phyloP scores from a whole-genome alignment of 2,888 invertebrate genomes.

The Ophraella communa region DNA sequence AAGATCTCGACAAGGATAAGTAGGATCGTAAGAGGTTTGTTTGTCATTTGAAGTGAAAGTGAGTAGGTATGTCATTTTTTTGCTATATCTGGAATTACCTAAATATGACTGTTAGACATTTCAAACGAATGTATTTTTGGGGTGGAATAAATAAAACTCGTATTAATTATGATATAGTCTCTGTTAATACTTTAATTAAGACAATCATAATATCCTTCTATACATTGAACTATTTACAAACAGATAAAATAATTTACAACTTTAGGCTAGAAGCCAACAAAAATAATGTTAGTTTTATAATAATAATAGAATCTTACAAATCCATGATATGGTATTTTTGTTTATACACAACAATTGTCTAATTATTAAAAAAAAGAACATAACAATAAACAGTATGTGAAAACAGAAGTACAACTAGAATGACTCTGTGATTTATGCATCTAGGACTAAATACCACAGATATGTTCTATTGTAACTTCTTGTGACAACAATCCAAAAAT shows the following conservation, averaged over 20 bases:
- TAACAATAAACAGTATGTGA: constrained; percentile 54
- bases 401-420: constrained; percentile 44
- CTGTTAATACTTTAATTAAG: constrained; percentile 62
- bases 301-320: constrained; percentile 55
- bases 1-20: too few species aligned
- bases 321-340: constrained; percentile 58
- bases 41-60: too few species aligned
- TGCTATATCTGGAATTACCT: too few species aligned
- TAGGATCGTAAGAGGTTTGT: too few species aligned
- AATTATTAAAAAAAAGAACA: constrained; percentile 49
- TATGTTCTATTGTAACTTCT: not conserved
- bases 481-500: not conserved
- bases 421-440: constrained; percentile 20
- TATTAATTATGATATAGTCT: constrained; percentile 51
- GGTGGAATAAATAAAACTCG: constrained; percentile 28
- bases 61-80: too few species aligned
- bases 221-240: constrained; percentile 64
- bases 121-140: too few species aligned
- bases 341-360: constrained; percentile 59
- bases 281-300: constrained; percentile 53
- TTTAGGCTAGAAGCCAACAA: constrained; percentile 53
- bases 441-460: constrained; percentile 1
- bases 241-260: constrained; percentile 60
- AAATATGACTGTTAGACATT: too few species aligned
- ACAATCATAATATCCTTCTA: constrained; percentile 62